Conservation (phyloP, 1,140 invertebrate species). For the Orius insidiosus region DNA sequence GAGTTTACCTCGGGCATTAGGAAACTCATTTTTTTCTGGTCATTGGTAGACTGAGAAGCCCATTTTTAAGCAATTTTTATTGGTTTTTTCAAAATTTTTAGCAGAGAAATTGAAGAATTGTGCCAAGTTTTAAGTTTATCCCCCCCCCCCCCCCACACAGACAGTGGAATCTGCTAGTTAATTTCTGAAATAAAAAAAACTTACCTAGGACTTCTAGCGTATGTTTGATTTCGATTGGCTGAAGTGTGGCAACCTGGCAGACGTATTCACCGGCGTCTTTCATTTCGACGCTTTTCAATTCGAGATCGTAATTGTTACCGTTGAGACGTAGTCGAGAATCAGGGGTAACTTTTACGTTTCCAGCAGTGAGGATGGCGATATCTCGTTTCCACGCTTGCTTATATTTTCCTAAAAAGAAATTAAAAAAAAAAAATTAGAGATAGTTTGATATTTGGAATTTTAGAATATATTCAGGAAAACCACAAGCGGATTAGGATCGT, state of each 20-base stretch:
- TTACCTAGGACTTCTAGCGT: conserved; percentile 39
- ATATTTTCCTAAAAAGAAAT: conserved; percentile 27
- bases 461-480: too few species aligned
- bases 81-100: too few species aligned
- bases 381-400: conserved; percentile 38
- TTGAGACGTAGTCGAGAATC: conserved; percentile 33
- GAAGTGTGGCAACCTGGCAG: conserved; percentile 37
- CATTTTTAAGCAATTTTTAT: not conserved
- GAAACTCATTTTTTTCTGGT: not conserved
- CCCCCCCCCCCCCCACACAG: not conserved
- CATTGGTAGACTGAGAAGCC: not conserved
- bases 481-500: too few species aligned
- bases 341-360: conserved; percentile 36
- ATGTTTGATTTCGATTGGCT: conserved; percentile 37
- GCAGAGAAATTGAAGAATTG: not conserved
- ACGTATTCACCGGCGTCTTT: conserved; percentile 40
- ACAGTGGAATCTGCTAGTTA: not conserved
- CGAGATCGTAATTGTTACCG: conserved; percentile 32
- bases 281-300: conserved; percentile 34
- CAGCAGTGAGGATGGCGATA: conserved; percentile 37
- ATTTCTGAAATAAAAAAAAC: conserved; percentile 19
- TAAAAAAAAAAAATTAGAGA: too few species aligned
- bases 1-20: too few species aligned
- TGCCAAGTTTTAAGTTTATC: not conserved
- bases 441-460: too few species aligned